Evolutionary conservation across 2,113 vertebrate species (phyloP).

Genomic region (Corythoichthys haematopterus): DNA sequence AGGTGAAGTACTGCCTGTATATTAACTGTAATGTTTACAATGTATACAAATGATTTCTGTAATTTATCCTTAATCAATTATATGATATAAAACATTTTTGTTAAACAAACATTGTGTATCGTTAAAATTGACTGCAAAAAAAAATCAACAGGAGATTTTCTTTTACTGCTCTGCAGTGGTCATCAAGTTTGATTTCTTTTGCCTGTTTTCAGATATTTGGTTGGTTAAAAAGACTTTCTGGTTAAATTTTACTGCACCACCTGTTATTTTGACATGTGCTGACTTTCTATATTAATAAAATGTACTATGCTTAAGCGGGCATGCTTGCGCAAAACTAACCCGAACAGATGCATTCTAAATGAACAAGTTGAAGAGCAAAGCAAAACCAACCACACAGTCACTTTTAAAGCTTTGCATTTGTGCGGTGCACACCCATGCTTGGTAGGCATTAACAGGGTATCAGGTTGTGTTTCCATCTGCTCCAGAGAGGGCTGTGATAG

Average conservation of each 20-base stretch:
- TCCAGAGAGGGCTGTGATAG: constrained; percentile 69
- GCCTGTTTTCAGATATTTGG: neutral
- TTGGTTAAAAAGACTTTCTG: neutral
- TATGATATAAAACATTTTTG: neutral
- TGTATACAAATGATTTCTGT: too few relatives aligned
- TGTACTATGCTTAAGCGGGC: neutral
- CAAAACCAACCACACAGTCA: constrained; percentile 15
- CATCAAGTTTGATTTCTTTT: neutral
- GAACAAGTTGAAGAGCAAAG: constrained; percentile 20
- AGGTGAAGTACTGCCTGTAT: too few relatives aligned
- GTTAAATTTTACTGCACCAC: neutral
- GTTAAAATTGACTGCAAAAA: too few relatives aligned
- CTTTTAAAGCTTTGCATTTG: constrained; percentile 1
- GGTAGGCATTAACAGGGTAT: constrained; percentile 68
- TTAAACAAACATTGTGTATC: neutral
- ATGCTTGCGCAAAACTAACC: constrained; percentile 14
- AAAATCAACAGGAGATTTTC: too few relatives aligned
- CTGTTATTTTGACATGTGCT: neutral
- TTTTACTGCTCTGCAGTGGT: neutral
- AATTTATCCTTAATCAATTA: too few relatives aligned
- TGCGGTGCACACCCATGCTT: constrained; percentile 13
- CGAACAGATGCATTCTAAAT: constrained; percentile 17
- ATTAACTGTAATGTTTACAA: neutral
- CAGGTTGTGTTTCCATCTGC: constrained; percentile 73
- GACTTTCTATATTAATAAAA: neutral